Conservation (phyloP, 2,113 vertebrate species). For the Gracilinanus agilis region DNA sequence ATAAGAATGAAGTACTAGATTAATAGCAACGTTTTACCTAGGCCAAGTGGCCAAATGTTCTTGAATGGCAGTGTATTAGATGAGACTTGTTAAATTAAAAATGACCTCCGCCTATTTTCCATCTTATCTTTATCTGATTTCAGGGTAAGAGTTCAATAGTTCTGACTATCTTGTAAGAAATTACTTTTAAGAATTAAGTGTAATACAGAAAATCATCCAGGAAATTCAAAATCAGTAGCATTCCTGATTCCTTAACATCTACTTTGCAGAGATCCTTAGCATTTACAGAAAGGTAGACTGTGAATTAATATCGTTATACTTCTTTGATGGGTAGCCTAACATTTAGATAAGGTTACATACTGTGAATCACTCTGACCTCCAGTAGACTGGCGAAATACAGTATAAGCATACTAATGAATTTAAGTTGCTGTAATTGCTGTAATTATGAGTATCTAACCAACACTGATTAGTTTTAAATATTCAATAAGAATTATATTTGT, state of each 20-base stretch:
- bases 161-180: slow-evolving; percentile 41
- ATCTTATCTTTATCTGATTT: slow-evolving; percentile 43
- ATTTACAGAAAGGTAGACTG: slow-evolving; percentile 24
- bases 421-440: slow-evolving; percentile 32
- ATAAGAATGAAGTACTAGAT: slow-evolving; percentile 48
- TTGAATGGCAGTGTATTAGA: slow-evolving; percentile 47
- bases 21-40: slow-evolving; percentile 36
- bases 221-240: slow-evolving; percentile 53
- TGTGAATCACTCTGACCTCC: slow-evolving; percentile 43
- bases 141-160: slow-evolving; percentile 19
- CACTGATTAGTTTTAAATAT: slow-evolving; percentile 28
- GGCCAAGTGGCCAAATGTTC: slow-evolving; percentile 31
- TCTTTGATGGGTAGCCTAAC: slow-evolving; percentile 34
- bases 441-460: not conserved
- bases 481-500: slow-evolving; percentile 44
- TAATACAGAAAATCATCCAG: slow-evolving; percentile 53
- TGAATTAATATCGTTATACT: slow-evolving; percentile 19
- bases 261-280: slow-evolving; percentile 3
- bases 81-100: slow-evolving; percentile 38
- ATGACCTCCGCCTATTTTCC: slow-evolving; percentile 43
- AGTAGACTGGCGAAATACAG: not conserved
- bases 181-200: slow-evolving; percentile 50
- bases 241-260: slow-evolving; percentile 39
- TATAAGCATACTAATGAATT: not conserved
- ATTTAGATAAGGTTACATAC: slow-evolving; percentile 25